phyloP scores from a whole-genome alignment of 2,113 vertebrate species.

The Stegostoma tigrinum region DNA sequence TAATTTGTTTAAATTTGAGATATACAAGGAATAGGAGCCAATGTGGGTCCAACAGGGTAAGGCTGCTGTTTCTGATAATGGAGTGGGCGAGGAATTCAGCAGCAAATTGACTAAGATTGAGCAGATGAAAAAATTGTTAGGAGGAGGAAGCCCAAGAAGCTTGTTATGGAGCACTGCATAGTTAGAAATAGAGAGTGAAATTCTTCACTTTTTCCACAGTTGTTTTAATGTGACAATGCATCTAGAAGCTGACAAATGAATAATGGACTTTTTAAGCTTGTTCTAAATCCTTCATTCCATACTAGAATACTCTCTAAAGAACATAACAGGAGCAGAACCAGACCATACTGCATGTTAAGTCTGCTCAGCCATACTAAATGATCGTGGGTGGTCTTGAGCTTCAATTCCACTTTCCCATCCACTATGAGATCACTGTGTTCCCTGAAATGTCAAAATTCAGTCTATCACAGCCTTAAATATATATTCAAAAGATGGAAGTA shows the following conservation, averaged over 20 bases:
- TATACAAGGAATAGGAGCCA: neutral
- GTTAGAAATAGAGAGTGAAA: neutral
- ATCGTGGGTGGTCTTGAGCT: neutral
- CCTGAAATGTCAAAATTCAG: neutral
- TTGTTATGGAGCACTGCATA: neutral
- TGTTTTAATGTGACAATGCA: neutral
- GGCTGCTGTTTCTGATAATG: neutral
- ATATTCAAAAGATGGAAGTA: neutral
- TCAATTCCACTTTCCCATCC: neutral
- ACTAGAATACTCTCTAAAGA: neutral
- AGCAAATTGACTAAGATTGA: neutral
- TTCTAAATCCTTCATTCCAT: neutral
- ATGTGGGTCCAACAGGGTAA: neutral
- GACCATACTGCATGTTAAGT: neutral
- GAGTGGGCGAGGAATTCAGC: neutral
- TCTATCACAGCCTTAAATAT: neutral
- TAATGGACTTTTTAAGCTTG: neutral
- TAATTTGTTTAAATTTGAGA: neutral
- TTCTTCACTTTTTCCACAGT: neutral
- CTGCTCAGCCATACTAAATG: neutral
- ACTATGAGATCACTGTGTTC: neutral
- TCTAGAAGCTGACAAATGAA: neutral
- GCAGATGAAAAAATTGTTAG: neutral
- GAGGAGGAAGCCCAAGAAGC: neutral
- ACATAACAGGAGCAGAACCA: too few relatives aligned